Conservation (phyloP, 1,140 invertebrate species). For the Drosophila ogumai region DNA sequence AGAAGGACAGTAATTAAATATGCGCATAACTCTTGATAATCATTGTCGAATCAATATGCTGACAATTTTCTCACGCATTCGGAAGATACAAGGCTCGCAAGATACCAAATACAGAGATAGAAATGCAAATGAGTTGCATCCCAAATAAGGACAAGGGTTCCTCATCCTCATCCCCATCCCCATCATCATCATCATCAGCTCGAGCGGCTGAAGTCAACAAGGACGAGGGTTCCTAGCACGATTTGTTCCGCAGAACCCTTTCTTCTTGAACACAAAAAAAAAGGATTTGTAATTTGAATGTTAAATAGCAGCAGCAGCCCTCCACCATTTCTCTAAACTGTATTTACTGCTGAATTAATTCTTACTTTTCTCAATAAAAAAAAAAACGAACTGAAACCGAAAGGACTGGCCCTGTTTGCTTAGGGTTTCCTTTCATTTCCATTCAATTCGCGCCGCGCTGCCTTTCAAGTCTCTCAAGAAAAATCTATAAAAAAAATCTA, state of each 20-base stretch:
- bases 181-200: slow-evolving; percentile 46
- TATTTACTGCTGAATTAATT: slow-evolving; percentile 83
- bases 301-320: slow-evolving; percentile 65
- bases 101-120: slow-evolving; percentile 39
- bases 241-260: slow-evolving; percentile 56
- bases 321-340: slow-evolving; percentile 53
- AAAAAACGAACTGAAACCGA: slow-evolving; percentile 1
- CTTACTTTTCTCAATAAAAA: slow-evolving; percentile 57
- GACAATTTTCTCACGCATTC: slow-evolving; percentile 79
- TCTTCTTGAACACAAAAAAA: slow-evolving; percentile 18
- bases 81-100: slow-evolving; percentile 16
- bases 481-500: slow-evolving; percentile 54
- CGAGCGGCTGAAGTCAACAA: slow-evolving; percentile 74
- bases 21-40: slow-evolving; percentile 82
- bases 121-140: slow-evolving; percentile 71
- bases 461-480: slow-evolving; percentile 45
- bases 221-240: slow-evolving; percentile 33
- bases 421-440: slow-evolving; percentile 66
- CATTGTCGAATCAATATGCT: slow-evolving; percentile 78
- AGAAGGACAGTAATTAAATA: slow-evolving; percentile 65
- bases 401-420: slow-evolving; percentile 69
- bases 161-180: slow-evolving; percentile 5
- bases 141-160: slow-evolving; percentile 38
- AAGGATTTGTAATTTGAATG: slow-evolving; percentile 83
- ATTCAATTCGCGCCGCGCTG: slow-evolving; percentile 37